Percentiles rank a stretch among this genome's conserved stretches.
Conservation (phyloP, 2,113 vertebrate genomes). For the Microtus ochrogaster region DNA sequence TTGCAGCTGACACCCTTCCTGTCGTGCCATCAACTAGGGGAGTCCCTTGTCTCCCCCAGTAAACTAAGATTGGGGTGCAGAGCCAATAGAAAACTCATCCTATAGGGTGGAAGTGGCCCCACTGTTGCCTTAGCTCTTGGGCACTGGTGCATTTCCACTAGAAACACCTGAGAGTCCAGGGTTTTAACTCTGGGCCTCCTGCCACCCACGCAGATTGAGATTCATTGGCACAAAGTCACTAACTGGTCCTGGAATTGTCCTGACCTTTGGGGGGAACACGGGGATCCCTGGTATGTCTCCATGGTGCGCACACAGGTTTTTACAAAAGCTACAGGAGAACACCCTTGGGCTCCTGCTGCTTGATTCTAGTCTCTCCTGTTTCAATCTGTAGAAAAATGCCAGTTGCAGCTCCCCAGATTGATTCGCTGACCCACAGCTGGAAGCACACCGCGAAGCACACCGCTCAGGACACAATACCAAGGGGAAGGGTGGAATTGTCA, state of each 20-base stretch:
- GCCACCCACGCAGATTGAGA: fast-evolving
- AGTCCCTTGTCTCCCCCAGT: neutral
- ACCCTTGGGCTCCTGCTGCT: fast-evolving
- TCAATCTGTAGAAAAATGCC: neutral
- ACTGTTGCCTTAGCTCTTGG: too few relatives aligned
- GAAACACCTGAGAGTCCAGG: neutral
- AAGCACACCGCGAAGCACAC: too few relatives aligned
- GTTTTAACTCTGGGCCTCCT: neutral
- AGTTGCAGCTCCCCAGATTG: neutral
- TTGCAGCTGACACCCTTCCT: neutral
- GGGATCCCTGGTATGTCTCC: fast-evolving
- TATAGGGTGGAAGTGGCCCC: too few relatives aligned
- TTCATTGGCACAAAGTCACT: neutral
- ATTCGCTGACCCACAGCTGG: neutral
- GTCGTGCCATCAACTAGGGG: fast-evolving
- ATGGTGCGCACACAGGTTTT: fast-evolving
- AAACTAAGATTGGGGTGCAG: neutral
- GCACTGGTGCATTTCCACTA: too few relatives aligned
- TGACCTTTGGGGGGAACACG: neutral
- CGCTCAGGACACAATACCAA: neutral
- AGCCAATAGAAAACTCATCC: neutral
- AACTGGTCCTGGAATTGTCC: too few relatives aligned
- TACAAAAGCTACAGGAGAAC: fast-evolving
- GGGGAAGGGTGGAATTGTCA: neutral
- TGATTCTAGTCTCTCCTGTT: neutral